Conservation (phyloP, 1,140 invertebrate species). For the Acromyrmex heyeri region DNA sequence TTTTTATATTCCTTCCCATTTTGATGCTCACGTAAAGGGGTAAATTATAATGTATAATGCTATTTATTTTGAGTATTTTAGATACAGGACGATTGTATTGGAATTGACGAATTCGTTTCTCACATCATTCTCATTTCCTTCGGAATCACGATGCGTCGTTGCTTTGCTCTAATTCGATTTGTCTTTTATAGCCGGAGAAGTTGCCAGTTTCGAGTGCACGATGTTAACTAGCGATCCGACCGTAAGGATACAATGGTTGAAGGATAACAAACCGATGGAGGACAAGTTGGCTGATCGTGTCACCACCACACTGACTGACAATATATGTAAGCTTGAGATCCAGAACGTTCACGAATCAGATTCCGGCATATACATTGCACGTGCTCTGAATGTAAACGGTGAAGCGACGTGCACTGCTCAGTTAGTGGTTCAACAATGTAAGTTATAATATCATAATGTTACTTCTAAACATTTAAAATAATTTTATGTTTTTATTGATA, state of each 20-base stretch:
- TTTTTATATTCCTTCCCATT: background rate
- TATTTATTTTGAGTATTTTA: constrained; percentile 16
- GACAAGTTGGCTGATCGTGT: constrained; percentile 92
- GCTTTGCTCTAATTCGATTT: background rate
- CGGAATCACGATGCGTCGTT: background rate
- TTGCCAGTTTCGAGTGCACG: constrained; percentile 93
- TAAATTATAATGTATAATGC: background rate
- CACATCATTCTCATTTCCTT: background rate
- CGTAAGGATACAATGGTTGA: constrained; percentile 93
- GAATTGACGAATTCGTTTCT: constrained; percentile 32
- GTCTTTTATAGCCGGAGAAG: constrained; percentile 92
- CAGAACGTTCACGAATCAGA: constrained; percentile 94
- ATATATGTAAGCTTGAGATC: constrained; percentile 91
- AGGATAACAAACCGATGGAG: constrained; percentile 94
- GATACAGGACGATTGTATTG: constrained; percentile 34
- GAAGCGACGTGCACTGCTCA: constrained; percentile 94
- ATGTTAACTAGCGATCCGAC: constrained; percentile 85
- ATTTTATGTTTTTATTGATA: constrained; percentile 26
- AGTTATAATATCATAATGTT: constrained; percentile 80
- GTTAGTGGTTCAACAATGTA: constrained; percentile 94
- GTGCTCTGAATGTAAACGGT: constrained; percentile 94
- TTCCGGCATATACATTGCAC: constrained; percentile 96
- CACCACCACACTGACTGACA: constrained; percentile 87
- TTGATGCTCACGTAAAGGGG: background rate
- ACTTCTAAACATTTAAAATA: background rate